A percentile compares a stretch with the other conserved stretches of the same genome.
Evolutionary conservation across 2,797 vertebrate genomes (phyloP).

Genomic region (Cyclopterus lumpus): DNA sequence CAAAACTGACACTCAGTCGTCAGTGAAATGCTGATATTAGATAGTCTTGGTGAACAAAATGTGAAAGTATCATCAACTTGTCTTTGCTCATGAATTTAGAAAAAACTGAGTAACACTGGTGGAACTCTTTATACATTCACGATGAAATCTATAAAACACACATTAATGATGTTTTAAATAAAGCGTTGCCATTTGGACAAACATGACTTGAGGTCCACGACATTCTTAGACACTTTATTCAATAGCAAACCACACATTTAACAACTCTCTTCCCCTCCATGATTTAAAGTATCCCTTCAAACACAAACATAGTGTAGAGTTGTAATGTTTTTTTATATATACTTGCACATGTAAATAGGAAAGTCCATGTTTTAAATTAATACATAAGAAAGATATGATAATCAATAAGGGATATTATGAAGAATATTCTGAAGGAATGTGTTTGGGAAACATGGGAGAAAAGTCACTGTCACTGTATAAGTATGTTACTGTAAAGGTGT

Average conservation of each 20-base stretch:
- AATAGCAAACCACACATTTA: background rate
- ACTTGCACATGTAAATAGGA: too few relatives aligned
- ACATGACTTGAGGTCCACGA: background rate
- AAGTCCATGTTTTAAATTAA: too few relatives aligned
- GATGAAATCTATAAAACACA: background rate
- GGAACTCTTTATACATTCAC: background rate
- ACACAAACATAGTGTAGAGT: slow-evolving; percentile 15
- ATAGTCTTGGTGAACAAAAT: background rate
- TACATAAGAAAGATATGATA: too few relatives aligned
- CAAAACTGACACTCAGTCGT: slow-evolving; percentile 71
- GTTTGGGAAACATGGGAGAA: too few relatives aligned
- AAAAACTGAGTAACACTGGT: background rate
- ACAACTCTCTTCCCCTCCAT: background rate
- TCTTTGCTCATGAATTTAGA: background rate
- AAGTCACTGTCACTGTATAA: too few relatives aligned
- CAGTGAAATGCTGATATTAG: fast-evolving
- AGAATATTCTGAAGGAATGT: too few relatives aligned
- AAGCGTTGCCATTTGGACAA: background rate
- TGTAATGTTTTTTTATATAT: too few relatives aligned
- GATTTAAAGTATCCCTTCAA: background rate
- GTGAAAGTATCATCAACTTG: background rate
- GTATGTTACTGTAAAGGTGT: too few relatives aligned
- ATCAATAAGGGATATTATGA: too few relatives aligned
- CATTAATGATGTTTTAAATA: background rate
- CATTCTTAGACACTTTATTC: background rate